Evolutionary conservation across 2,888 invertebrate species (phyloP).

Genomic region (Tuberolachnus salignus): DNA sequence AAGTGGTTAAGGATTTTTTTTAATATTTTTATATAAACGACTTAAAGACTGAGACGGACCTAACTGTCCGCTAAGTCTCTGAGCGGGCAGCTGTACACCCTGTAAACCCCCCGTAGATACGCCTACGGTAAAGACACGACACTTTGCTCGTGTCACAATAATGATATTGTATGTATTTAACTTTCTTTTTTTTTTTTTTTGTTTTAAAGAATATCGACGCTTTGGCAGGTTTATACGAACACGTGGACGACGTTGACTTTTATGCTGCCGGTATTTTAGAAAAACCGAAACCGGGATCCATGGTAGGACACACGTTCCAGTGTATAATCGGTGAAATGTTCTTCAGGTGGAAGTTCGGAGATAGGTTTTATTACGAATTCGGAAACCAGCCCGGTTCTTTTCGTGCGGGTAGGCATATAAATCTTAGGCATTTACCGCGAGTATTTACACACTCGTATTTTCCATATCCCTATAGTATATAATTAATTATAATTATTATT

Average conservation of each 20-base stretch:
- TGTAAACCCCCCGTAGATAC: no score
- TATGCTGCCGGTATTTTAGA: slow-evolving; percentile 84
- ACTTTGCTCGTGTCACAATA: no score
- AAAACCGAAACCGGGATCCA: slow-evolving; percentile 73
- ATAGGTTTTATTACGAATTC: slow-evolving; percentile 83
- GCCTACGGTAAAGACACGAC: no score
- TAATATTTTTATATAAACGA: no score
- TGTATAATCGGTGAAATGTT: slow-evolving; percentile 88
- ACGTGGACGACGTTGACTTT: slow-evolving; percentile 81
- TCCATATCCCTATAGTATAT: no score
- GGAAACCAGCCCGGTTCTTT: slow-evolving; percentile 69
- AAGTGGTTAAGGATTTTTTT: no score
- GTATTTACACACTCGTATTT: neutral
- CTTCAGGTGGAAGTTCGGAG: slow-evolving; percentile 80
- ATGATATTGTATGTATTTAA: no score
- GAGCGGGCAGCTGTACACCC: no score
- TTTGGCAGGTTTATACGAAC: slow-evolving; percentile 70
- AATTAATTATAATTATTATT: no score
- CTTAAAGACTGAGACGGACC: no score
- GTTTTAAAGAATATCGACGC: slow-evolving; percentile 68
- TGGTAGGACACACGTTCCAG: slow-evolving; percentile 84
- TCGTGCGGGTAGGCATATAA: slow-evolving; percentile 10
- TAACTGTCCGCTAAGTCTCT: no score
- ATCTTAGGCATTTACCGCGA: no score
- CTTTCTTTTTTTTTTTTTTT: neutral